Evolutionary conservation across 2,888 invertebrate genomes (phyloP).

Genomic region (Ferrisia virgata): DNA sequence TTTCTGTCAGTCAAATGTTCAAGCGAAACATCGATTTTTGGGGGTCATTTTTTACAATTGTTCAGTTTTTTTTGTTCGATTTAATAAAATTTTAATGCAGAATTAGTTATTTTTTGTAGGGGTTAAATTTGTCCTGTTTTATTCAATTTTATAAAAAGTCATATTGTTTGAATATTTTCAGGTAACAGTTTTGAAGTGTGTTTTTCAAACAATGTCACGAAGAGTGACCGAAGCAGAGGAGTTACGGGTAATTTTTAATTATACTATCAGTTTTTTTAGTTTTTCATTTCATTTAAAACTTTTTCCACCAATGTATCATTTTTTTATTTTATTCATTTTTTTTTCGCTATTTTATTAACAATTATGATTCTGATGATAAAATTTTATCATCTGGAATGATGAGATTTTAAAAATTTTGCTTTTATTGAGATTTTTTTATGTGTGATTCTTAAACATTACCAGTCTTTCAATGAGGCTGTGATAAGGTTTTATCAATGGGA

Average conservation of each 20-base stretch:
- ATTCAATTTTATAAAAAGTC: neutral
- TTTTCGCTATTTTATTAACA: neutral
- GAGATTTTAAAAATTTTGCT: neutral
- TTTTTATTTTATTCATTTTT: neutral
- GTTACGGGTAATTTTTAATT: neutral
- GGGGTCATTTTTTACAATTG: too few species aligned
- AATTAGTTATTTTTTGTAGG: too few species aligned
- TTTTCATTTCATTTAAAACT: neutral
- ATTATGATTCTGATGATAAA: neutral
- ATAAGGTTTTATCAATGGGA: conserved; percentile 14
- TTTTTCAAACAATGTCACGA: neutral
- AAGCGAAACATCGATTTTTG: too few species aligned
- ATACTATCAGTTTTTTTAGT: neutral
- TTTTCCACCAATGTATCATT: neutral
- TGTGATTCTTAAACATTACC: neutral
- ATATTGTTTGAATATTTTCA: neutral
- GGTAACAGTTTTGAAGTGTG: neutral
- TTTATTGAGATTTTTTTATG: neutral
- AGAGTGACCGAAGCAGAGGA: conserved; percentile 16
- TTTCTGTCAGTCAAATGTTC: too few species aligned
- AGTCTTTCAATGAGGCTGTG: conserved; percentile 13
- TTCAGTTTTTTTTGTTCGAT: too few species aligned
- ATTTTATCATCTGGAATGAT: neutral
- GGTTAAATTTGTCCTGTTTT: too few species aligned
- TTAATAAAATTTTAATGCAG: too few species aligned